Conservation (phyloP, 2,113 vertebrate species). For the Amia ocellicauda region DNA sequence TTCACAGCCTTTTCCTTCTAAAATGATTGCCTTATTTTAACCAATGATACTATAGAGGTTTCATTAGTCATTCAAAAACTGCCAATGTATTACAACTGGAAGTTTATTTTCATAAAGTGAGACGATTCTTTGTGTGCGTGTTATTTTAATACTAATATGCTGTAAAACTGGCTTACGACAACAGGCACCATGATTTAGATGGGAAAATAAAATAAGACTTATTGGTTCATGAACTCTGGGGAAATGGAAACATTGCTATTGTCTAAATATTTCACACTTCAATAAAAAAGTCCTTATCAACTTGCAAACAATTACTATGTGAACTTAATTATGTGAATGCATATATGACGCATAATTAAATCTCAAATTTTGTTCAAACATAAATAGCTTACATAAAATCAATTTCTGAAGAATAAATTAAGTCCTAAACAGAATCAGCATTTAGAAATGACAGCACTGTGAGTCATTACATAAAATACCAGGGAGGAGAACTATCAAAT, state of each 20-base stretch:
- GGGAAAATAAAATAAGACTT: constrained; percentile 1
- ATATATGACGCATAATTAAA: too few species aligned
- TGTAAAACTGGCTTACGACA: neutral
- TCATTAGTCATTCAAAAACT: neutral
- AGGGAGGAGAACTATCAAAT: too few species aligned
- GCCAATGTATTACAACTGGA: neutral
- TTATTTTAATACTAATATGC: too few species aligned
- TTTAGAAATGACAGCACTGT: too few species aligned
- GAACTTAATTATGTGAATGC: too few species aligned
- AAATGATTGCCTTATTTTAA: too few species aligned
- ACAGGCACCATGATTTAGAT: neutral
- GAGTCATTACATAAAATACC: too few species aligned
- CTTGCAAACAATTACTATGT: neutral
- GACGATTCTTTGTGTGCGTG: neutral
- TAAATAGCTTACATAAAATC: too few species aligned
- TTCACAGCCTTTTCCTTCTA: too few species aligned
- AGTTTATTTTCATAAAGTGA: neutral
- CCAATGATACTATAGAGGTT: neutral
- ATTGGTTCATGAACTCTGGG: neutral
- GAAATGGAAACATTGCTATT: neutral
- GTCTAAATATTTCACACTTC: neutral
- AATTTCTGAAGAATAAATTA: too few species aligned
- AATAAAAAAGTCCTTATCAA: neutral
- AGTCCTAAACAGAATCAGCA: too few species aligned
- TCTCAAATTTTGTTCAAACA: too few species aligned